phyloP scores from a whole-genome alignment of 2,113 vertebrate genomes.

The Chaenocephalus aceratus region DNA sequence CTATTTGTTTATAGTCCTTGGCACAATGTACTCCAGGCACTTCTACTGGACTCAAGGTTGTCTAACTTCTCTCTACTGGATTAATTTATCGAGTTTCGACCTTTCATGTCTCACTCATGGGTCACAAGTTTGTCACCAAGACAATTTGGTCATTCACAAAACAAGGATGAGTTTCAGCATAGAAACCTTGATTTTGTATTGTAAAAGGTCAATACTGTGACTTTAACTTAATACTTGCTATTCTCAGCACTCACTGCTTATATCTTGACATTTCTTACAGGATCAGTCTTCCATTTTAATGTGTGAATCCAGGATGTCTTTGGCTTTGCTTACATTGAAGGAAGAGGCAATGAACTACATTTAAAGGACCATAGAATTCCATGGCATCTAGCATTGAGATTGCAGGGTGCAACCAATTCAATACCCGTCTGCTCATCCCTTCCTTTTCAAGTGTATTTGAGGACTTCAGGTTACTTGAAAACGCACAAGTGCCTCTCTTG shows the following conservation, averaged over 20 bases:
- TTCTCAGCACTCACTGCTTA: background rate
- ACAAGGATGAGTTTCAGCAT: background rate
- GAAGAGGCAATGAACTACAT: background rate
- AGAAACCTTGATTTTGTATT: background rate
- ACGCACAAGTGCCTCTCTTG: too few species aligned
- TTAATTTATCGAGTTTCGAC: conserved; percentile 1
- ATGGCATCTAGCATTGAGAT: too few species aligned
- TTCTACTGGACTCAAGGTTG: background rate
- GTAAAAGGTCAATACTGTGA: background rate
- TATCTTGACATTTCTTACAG: background rate
- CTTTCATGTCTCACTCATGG: conserved; percentile 1
- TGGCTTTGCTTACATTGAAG: background rate
- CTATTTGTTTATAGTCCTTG: background rate
- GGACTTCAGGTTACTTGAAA: too few species aligned
- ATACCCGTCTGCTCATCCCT: too few species aligned
- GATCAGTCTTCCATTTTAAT: background rate
- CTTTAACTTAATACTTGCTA: background rate
- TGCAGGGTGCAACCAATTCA: too few species aligned
- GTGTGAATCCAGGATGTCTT: background rate
- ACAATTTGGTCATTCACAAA: background rate
- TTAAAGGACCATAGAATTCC: too few species aligned
- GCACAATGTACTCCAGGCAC: background rate
- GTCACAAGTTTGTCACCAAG: background rate
- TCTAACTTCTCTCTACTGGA: background rate
- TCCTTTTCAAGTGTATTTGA: too few species aligned